Conservation (phyloP, 1,140 invertebrate species). For the Hylyphantes graminicola region DNA sequence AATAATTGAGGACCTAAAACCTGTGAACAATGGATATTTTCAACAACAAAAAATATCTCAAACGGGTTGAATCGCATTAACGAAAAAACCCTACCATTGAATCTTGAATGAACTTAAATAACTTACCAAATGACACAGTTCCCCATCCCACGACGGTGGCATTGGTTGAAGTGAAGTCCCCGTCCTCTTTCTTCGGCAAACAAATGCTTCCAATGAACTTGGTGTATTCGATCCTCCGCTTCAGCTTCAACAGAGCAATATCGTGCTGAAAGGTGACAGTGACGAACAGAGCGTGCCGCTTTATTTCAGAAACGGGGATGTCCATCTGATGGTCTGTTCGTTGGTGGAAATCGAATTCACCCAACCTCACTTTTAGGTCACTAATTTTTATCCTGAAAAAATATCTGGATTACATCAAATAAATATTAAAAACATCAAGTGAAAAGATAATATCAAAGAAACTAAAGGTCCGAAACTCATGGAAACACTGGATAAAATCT, state of each 20-base stretch:
- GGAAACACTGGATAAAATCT: too few species aligned
- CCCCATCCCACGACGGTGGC: conserved; percentile 77
- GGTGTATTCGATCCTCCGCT: conserved; percentile 61
- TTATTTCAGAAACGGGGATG: conserved; percentile 56
- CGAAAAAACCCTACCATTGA: too few species aligned
- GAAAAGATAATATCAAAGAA: background rate
- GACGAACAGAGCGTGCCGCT: conserved; percentile 62
- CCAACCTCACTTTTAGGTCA: conserved; percentile 64
- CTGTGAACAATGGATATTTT: too few species aligned
- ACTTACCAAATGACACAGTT: conserved; percentile 68
- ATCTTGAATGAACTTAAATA: background rate
- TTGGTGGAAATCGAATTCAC: conserved; percentile 64
- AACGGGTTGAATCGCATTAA: too few species aligned
- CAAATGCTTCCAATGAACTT: conserved; percentile 65
- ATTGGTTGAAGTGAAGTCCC: conserved; percentile 47
- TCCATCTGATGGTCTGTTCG: conserved; percentile 61
- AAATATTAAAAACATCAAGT: background rate
- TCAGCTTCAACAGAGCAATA: conserved; percentile 65
- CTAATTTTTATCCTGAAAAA: conserved; percentile 62
- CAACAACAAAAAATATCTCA: too few species aligned
- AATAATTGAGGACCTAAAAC: too few species aligned
- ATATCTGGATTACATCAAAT: background rate
- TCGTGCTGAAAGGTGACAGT: conserved; percentile 65
- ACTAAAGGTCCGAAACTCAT: too few species aligned
- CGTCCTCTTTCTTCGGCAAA: conserved; percentile 60